Evolutionary conservation across 2,113 vertebrate species (phyloP), one percentile per base, ranked within the genome.

Genomic region (Echinops telfairi): DNA sequence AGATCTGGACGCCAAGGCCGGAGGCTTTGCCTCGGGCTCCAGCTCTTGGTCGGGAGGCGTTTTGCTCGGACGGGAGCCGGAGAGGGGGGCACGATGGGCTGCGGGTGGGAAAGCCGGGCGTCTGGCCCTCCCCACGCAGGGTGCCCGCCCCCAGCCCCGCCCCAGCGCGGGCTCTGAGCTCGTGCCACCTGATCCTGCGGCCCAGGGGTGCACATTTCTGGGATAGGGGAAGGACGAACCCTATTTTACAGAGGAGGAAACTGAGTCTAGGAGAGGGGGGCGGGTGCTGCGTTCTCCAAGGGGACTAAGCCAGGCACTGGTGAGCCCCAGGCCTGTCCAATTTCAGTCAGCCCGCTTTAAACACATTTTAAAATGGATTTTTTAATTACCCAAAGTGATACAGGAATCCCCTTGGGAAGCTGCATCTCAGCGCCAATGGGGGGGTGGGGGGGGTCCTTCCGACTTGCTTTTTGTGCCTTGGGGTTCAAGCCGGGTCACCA

Each of bases 111-210:
- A 25, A 43, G 31, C 57, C 53, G 57, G 73, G 58, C 33, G 6
- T 27, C 40, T 4, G 1, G 4, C n/a, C 25, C 6, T 2, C 77
- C 20, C 60, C 19, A 25, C 12, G 6, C 36, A 2, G 31, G 14
- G 14, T 25, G 9, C 29, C 57, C 5, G 20, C 47, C 47, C 47
- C 47, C 47, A 53, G 47, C 66, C 47, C 9, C 20, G 8, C 38
- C 9, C 16, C 70, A 33, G 2, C 2, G 6, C 58, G 20, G 3
- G 12, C 38, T 29, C 0, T 1, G 47, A 2, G 0, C 38, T 2
- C 1, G 25, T 60, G 20, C 16, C 2, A 14, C 53, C 33, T 14
- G 43, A 53, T 3, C 1, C n/a, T 7, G 57, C 27, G 5, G 20
- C 29, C 38, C 57, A 9, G 0, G 43, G 3, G n/a, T 8, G 27